Percentiles rank a stretch among this genome's conserved stretches.
Evolutionary conservation across 1,140 invertebrate genomes (phyloP).

Genomic region (Diachasmimorpha longicaudata): DNA sequence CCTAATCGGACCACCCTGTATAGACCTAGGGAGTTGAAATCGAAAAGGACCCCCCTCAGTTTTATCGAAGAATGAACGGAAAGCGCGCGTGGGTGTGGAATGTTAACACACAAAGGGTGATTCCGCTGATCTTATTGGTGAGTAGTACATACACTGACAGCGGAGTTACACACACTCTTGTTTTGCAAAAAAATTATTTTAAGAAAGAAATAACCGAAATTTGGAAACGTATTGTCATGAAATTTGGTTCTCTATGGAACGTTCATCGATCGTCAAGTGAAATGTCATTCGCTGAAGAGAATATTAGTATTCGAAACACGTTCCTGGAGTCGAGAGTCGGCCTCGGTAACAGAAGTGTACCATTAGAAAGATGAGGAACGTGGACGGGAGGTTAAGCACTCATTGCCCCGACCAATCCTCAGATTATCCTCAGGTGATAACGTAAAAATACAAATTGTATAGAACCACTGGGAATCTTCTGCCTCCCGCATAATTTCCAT

Average conservation of each 20-base stretch:
- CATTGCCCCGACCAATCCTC: no score
- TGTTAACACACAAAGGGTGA: background rate
- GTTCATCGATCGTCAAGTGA: background rate
- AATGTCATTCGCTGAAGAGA: background rate
- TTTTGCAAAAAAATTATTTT: no score
- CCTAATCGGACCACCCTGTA: no score
- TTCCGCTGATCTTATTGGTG: background rate
- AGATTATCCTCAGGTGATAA: no score
- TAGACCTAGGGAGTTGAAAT: background rate
- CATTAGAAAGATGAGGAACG: background rate
- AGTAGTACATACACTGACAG: background rate
- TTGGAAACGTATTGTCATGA: background rate
- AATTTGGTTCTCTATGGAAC: background rate
- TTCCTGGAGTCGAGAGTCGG: background rate
- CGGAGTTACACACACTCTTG: background rate
- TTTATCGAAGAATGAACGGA: background rate
- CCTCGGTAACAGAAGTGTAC: background rate
- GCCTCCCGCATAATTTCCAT: no score
- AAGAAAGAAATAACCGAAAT: no score
- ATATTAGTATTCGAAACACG: background rate
- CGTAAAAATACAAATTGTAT: background rate
- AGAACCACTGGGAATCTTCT: no score
- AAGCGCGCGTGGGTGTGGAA: background rate
- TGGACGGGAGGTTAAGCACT: no score
- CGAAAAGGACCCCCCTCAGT: background rate